Percentiles rank a stretch among this genome's conserved stretches.
phyloP scores from a whole-genome alignment of 2,797 vertebrate species.

The Atherinosoma microstoma region DNA sequence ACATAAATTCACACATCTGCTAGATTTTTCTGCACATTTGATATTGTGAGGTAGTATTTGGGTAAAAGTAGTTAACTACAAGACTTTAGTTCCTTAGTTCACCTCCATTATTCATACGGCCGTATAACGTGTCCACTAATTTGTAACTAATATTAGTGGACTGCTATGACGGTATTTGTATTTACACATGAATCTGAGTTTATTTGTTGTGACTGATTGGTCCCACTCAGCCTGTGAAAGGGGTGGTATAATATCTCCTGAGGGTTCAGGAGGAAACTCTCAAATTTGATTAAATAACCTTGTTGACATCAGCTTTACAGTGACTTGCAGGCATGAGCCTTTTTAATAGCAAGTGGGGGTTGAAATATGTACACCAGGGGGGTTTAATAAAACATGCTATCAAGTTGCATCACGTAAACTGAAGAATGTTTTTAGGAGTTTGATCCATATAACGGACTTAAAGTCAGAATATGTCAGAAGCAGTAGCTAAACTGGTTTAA shows the following conservation, averaged over 20 bases:
- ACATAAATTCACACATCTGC: neutral
- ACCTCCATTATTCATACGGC: neutral
- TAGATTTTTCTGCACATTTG: neutral
- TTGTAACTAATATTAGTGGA: neutral
- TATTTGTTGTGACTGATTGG: neutral
- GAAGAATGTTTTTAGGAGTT: slow-evolving; percentile 6
- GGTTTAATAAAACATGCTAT: slow-evolving; percentile 13
- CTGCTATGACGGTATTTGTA: neutral
- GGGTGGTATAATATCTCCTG: neutral
- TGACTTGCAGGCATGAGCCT: neutral
- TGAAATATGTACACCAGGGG: neutral
- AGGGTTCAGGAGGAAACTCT: neutral
- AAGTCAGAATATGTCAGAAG: neutral
- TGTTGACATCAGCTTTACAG: neutral
- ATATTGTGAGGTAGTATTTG: too few species aligned
- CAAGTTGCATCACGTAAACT: slow-evolving; percentile 13
- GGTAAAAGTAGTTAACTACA: too few species aligned
- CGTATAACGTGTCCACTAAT: neutral
- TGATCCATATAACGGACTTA: neutral
- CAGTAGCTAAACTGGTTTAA: slow-evolving; percentile 11
- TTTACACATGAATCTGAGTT: neutral
- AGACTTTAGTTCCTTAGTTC: neutral
- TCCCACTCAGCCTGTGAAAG: neutral
- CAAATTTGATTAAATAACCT: neutral
- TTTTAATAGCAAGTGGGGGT: slow-evolving; percentile 4